phyloP scores from a whole-genome alignment of 53 echinoderm and acorn worm species.

The Paelopatides confundens region DNA sequence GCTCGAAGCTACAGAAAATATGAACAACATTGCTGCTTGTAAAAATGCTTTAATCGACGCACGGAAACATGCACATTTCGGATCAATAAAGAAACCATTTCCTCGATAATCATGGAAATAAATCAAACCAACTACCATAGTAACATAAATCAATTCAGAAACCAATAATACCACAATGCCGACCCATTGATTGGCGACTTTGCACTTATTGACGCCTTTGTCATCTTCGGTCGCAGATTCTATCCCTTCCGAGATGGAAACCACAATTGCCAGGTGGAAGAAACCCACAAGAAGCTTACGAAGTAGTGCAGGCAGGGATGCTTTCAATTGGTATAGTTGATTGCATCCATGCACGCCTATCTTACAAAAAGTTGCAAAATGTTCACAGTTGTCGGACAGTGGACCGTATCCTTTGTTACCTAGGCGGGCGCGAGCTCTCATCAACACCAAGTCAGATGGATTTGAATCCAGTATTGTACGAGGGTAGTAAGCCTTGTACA shows the following conservation, averaged over 20 bases:
- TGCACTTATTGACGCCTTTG: too few relatives aligned
- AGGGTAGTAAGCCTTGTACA: constrained; percentile 55
- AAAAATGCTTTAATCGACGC: not conserved
- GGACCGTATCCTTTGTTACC: constrained; percentile 51
- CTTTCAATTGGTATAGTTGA: not conserved
- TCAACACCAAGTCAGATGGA: constrained; percentile 54
- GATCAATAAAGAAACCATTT: too few relatives aligned
- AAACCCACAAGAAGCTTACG: not conserved
- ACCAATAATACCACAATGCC: not conserved
- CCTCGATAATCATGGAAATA: not conserved
- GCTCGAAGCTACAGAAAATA: not conserved
- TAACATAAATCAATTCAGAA: not conserved
- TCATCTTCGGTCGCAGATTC: not conserved
- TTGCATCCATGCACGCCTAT: constrained; percentile 24
- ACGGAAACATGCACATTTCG: not conserved
- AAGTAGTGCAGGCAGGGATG: not conserved
- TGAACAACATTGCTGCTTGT: not conserved
- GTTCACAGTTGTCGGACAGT: constrained; percentile 67
- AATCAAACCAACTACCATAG: not conserved
- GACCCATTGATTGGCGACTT: not conserved
- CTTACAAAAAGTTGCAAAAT: constrained; percentile 65
- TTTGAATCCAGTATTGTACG: constrained; percentile 19
- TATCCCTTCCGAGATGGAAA: not conserved
- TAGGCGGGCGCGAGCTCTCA: constrained; percentile 52
- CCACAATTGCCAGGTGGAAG: not conserved